phyloP scores from a whole-genome alignment of 2,888 invertebrate species.

The Matsumyia berberina region DNA sequence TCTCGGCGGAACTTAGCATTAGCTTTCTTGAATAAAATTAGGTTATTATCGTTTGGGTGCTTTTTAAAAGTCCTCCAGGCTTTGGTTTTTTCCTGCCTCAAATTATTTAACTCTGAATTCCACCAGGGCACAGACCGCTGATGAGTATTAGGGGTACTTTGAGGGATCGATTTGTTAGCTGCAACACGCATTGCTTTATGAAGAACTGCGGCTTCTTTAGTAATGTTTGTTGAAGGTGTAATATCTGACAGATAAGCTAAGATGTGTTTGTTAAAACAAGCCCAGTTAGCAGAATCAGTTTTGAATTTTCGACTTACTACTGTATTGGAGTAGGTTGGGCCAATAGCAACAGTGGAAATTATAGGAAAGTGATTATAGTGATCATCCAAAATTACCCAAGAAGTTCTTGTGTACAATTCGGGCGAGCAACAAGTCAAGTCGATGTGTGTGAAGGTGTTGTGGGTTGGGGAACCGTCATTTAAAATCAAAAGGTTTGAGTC shows the following conservation, averaged over 20 bases:
- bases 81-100: not conserved
- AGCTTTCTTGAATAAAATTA: not conserved
- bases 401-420: not conserved
- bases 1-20: conserved; percentile 9
- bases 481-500: not conserved
- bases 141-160: not conserved
- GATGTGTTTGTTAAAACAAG: conserved; percentile 13
- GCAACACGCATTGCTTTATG: conserved; percentile 17
- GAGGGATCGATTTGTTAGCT: conserved; percentile 12
- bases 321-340: not conserved
- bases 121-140: conserved; percentile 11
- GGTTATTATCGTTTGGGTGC: not conserved
- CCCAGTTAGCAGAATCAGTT: conserved; percentile 17
- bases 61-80: too few relatives aligned
- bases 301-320: not conserved
- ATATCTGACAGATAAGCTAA: conserved; percentile 8
- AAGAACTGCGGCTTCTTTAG: conserved; percentile 25
- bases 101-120: conserved; percentile 1
- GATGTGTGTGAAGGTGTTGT: conserved; percentile 6
- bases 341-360: conserved; percentile 9
- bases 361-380: conserved; percentile 34
- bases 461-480: not conserved
- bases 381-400: conserved; percentile 37
- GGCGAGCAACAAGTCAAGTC: conserved; percentile 25
- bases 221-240: conserved; percentile 1